Conservation (phyloP, 2,113 vertebrate genomes). For the Panurus biarmicus region DNA sequence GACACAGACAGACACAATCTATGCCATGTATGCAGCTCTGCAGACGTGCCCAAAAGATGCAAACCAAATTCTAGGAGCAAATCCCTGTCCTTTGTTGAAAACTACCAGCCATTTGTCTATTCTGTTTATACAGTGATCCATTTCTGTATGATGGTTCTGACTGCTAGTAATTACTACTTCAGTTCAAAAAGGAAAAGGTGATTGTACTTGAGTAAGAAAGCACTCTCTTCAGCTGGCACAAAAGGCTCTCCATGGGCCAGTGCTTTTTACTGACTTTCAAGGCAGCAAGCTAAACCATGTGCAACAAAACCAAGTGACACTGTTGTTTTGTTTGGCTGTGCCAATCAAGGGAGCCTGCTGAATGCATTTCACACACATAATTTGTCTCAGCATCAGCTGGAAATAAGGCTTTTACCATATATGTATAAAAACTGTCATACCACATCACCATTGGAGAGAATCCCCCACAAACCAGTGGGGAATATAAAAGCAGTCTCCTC, state of each 20-base stretch:
- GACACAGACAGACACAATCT: background rate
- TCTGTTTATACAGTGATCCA: background rate
- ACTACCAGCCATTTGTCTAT: background rate
- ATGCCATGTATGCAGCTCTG: background rate
- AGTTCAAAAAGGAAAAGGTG: background rate
- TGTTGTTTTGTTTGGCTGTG: background rate
- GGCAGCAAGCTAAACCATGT: background rate
- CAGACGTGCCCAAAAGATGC: background rate
- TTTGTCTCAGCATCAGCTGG: background rate
- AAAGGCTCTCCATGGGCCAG: background rate
- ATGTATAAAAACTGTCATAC: background rate
- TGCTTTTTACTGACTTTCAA: background rate
- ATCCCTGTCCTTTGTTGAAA: background rate
- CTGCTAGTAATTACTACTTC: background rate
- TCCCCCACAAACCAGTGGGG: background rate
- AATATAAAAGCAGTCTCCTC: background rate
- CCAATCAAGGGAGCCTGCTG: background rate
- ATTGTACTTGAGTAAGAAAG: background rate
- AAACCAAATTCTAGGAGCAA: background rate
- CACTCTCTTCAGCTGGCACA: background rate
- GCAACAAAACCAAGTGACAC: background rate
- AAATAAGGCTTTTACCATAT: background rate
- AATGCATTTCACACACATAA: background rate
- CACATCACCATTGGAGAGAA: background rate
- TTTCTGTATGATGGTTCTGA: background rate